Conservation (phyloP, 2,797 vertebrate genomes). For the Perodicticus potto region DNA sequence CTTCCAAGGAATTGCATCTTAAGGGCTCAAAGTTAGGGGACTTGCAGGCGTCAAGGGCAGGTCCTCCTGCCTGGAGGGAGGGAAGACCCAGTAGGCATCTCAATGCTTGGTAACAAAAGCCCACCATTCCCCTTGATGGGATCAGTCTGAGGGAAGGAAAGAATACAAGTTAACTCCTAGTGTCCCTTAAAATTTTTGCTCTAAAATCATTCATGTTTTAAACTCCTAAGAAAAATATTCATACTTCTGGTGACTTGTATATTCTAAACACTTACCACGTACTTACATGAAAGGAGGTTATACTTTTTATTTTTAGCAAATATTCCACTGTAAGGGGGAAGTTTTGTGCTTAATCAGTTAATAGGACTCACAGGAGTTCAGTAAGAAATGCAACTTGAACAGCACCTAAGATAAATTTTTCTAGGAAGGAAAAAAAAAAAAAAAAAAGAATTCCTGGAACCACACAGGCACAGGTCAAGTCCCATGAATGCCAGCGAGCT, state of each 20-base stretch:
- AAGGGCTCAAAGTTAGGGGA: not conserved
- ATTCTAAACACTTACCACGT: not conserved
- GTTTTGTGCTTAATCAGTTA: not conserved
- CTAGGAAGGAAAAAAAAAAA: constrained; percentile 14
- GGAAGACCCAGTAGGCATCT: not conserved
- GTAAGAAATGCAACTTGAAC: not conserved
- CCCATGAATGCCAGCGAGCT: not conserved
- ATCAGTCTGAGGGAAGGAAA: not conserved
- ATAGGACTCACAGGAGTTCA: not conserved
- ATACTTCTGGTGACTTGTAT: not conserved
- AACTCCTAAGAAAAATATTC: not conserved
- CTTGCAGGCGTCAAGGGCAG: not conserved
- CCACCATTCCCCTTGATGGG: not conserved
- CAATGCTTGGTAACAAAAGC: not conserved
- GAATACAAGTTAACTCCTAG: not conserved
- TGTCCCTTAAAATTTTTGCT: constrained; percentile 8
- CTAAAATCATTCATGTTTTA: constrained; percentile 32
- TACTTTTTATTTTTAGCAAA: not conserved
- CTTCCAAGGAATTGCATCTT: not conserved
- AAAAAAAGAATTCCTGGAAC: not conserved
- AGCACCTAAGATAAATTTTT: not conserved
- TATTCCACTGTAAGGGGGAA: not conserved
- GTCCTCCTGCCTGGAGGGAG: not conserved
- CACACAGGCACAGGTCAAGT: not conserved
- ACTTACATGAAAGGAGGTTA: not conserved